These are phyloP conservation scores for Eledone cirrhosa DNA, from an alignment of 2,888 invertebrate genomes.

Conservation along the genomic window DNA sequence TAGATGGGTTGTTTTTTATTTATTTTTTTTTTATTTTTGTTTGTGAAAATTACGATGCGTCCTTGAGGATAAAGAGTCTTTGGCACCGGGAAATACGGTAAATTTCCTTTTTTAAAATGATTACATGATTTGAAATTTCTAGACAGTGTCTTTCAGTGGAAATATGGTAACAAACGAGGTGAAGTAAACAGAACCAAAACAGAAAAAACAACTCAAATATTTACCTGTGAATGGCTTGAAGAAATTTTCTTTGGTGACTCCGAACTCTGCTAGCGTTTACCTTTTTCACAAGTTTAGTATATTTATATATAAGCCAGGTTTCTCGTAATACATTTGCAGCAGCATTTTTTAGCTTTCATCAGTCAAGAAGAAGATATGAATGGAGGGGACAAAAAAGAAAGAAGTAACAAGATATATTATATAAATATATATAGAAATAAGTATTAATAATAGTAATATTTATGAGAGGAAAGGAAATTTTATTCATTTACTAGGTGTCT, in stretches of 20 bases:
- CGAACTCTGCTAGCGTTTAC: conserved; percentile 95
- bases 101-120: too few species aligned
- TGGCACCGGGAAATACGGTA: too few species aligned
- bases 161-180: background rate
- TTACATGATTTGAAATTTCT: too few species aligned
- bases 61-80: too few species aligned
- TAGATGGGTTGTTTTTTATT: too few species aligned
- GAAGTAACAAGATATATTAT: background rate
- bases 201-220: conserved; percentile 24
- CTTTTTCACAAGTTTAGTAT: conserved; percentile 96
- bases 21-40: too few species aligned
- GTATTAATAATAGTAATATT: too few species aligned
- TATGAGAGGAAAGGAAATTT: too few species aligned
- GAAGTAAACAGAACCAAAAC: background rate
- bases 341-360: conserved; percentile 92
- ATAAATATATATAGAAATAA: background rate
- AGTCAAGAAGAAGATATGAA: background rate
- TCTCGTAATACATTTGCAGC: conserved; percentile 99
- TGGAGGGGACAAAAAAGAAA: background rate
- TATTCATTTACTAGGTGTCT: too few species aligned
- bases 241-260: conserved; percentile 98
- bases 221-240: conserved; percentile 98
- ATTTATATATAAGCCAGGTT: conserved; percentile 99
- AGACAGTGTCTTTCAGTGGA: background rate
- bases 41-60: too few species aligned